A percentile compares a stretch with the other conserved stretches of the same genome.
phyloP scores from a whole-genome alignment of 1,140 invertebrate species.

The Cherax destructor region DNA sequence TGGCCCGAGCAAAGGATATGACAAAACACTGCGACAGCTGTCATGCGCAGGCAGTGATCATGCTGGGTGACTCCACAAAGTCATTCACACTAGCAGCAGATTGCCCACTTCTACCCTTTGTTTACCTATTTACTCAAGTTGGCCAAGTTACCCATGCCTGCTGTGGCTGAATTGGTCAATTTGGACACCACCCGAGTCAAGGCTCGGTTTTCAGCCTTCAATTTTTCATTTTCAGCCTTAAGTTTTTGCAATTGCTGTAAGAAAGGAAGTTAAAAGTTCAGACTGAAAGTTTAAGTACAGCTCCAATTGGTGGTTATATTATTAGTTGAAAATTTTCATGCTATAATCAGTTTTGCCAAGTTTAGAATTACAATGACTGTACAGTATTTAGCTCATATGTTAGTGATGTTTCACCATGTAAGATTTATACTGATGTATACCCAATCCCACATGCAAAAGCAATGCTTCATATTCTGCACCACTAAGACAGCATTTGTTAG shows the following conservation, averaged over 20 bases:
- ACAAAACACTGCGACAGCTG: constrained; percentile 24
- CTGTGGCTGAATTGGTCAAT: constrained; percentile 86
- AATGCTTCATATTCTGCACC: constrained; percentile 6
- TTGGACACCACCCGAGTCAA: constrained; percentile 96
- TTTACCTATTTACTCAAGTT: constrained; percentile 68
- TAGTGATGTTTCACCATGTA: not conserved
- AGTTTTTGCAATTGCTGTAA: constrained; percentile 98
- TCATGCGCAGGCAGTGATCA: constrained; percentile 58
- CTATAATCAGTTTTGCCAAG: constrained; percentile 9
- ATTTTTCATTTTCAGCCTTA: constrained; percentile 97
- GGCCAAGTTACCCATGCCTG: constrained; percentile 66
- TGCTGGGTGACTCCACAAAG: constrained; percentile 51
- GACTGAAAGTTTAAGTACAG: constrained; percentile 42
- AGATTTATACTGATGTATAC: not conserved
- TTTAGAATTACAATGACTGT: not conserved
- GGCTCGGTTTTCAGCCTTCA: constrained; percentile 96
- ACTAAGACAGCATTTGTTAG: not conserved
- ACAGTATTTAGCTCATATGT: not conserved
- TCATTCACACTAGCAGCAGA: constrained; percentile 52
- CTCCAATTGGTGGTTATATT: constrained; percentile 12
- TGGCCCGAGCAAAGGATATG: constrained; percentile 37
- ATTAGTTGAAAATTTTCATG: constrained; percentile 31
- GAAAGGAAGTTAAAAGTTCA: constrained; percentile 73
- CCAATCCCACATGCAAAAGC: constrained; percentile 43
- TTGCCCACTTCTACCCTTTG: constrained; percentile 40